Base-by-base conservation (phyloP, 2,797 vertebrate genomes). In the Protonibea diacanthus region DNA sequence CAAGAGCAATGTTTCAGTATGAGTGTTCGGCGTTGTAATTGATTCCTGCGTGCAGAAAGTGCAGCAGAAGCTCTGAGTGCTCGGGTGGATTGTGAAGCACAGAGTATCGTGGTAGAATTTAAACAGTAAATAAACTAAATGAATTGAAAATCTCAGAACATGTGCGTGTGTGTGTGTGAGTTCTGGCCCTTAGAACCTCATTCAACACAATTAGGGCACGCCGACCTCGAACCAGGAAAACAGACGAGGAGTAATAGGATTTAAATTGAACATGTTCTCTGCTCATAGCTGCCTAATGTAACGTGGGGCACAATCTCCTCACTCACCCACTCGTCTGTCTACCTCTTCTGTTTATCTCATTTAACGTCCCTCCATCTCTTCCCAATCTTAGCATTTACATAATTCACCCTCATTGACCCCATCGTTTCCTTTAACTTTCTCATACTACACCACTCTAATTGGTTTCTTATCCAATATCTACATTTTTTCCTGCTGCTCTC, bases 201-300 rank as follows among this genome's bases (percentile, higher is more conserved):
- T 87, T 92, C 83, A 70, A 84, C 78, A 73, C 71, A 90, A 91
- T 92, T 92, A 92, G 80, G 81, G 58, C 67, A 51, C 49, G 59
- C 15, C 23, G 13, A 70, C 56, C 76, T 69, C 56, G 45, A 87
- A 87, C 78, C 78, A 70, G 73, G 80, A 55, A 72, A 91, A 89
- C 87, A 86, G 86, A 80, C 61, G 42, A 86, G 74, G 52, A 83
- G 78, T 89, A 92, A 95, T 85, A 92, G 80, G 87, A 91, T 92
- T 91, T 88, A 88, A 94, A 94, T 94, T 79, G 88, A 88, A 91
- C 84, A 85, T 90, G 86, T 87, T 88, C 76, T 76, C 67, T 76
- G 77, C 82, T 85, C 70, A 45, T 29, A 52, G 76, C 82, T 74
- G 72, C 75, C 74, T 90, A 91, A 91, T 89, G 84, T 86, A 68